phyloP scores from a whole-genome alignment of 2,888 invertebrate species.

The Dusona sp. region DNA sequence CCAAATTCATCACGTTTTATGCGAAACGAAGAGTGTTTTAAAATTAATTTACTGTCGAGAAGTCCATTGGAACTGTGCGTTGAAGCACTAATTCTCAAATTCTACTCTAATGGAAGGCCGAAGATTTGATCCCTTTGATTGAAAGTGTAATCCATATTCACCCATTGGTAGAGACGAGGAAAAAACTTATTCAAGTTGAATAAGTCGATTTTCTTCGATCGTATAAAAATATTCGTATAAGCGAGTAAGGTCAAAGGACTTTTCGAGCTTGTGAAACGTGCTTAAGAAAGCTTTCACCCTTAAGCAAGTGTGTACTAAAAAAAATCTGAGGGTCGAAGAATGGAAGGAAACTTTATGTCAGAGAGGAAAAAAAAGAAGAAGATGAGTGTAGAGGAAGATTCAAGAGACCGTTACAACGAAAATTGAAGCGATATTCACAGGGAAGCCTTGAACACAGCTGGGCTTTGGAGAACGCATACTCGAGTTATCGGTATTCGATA shows the following conservation, averaged over 20 bases:
- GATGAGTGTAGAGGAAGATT: not conserved
- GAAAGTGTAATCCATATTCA: not conserved
- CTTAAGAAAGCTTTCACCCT: not conserved
- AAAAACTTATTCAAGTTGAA: not conserved
- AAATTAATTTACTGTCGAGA: not conserved
- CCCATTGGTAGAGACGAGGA: not conserved
- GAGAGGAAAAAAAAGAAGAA: not conserved
- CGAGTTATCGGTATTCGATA: slow-evolving; percentile 55
- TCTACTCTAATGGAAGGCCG: not conserved
- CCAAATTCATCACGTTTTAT: not conserved
- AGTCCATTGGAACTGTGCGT: not conserved
- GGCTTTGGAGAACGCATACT: slow-evolving; percentile 8
- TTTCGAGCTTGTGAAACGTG: not conserved
- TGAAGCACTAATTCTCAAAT: not conserved
- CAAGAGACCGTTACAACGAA: slow-evolving; percentile 21
- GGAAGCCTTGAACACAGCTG: not conserved
- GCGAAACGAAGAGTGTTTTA: not conserved
- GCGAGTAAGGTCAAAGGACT: not conserved
- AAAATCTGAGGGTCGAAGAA: not conserved
- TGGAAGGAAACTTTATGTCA: slow-evolving; percentile 1
- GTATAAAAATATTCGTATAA: not conserved
- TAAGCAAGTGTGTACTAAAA: not conserved
- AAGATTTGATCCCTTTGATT: not conserved
- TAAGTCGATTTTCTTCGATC: not conserved
- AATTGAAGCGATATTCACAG: slow-evolving; percentile 24